phyloP scores from a whole-genome alignment of 2,888 invertebrate genomes.

The Drosophila setosimentum region DNA sequence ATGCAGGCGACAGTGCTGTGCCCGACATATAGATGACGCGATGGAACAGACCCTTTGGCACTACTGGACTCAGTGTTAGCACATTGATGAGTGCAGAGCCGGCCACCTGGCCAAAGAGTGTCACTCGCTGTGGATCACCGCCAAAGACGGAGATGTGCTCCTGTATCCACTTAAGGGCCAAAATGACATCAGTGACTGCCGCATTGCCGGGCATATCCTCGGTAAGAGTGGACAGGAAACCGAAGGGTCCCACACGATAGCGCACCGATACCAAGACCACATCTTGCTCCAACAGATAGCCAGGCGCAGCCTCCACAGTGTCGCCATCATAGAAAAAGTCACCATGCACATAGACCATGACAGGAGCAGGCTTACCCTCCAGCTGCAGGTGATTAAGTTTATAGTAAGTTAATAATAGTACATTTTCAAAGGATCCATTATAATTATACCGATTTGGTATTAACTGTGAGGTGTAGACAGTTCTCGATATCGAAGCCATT shows the following conservation, averaged over 20 bases:
- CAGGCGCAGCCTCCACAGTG: slow-evolving; percentile 82
- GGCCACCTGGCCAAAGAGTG: slow-evolving; percentile 87
- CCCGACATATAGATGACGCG: slow-evolving; percentile 87
- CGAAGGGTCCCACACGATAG: slow-evolving; percentile 86
- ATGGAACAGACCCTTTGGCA: slow-evolving; percentile 85
- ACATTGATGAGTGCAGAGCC: slow-evolving; percentile 86
- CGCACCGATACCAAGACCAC: slow-evolving; percentile 86
- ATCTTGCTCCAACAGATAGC: slow-evolving; percentile 85
- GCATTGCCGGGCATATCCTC: slow-evolving; percentile 86
- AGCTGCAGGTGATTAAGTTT: slow-evolving; percentile 55
- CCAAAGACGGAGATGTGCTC: slow-evolving; percentile 86
- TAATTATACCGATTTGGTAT: slow-evolving; percentile 79
- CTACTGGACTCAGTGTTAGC: slow-evolving; percentile 85
- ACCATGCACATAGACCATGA: slow-evolving; percentile 86
- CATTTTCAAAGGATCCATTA: neutral
- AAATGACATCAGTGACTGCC: slow-evolving; percentile 86
- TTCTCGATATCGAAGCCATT: slow-evolving; percentile 80
- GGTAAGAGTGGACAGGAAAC: slow-evolving; percentile 86
- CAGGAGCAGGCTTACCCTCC: slow-evolving; percentile 74
- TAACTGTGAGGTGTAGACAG: slow-evolving; percentile 81
- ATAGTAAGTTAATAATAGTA: neutral
- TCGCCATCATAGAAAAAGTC: slow-evolving; percentile 85
- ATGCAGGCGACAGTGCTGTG: slow-evolving; percentile 86
- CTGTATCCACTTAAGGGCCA: slow-evolving; percentile 86
- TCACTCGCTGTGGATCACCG: slow-evolving; percentile 86